Conservation (phyloP, 2,113 vertebrate species). For the Tyto alba region DNA sequence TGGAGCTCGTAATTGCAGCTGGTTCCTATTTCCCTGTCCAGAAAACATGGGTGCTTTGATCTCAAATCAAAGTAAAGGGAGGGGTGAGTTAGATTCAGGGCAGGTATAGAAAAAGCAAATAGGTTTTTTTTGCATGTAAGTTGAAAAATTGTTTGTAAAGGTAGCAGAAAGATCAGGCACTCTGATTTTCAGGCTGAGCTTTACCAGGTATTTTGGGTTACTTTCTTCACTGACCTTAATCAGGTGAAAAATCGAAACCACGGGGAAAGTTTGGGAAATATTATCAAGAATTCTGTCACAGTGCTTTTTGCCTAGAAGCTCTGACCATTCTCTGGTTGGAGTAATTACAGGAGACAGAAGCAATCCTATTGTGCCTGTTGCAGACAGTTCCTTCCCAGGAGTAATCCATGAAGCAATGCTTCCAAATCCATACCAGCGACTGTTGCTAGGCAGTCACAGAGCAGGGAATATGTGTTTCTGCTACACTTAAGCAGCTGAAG, state of each 20-base stretch:
- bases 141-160: neutral
- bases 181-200: neutral
- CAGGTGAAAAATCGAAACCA: neutral
- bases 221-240: neutral
- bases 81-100: neutral
- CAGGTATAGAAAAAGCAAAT: neutral
- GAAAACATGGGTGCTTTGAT: neutral
- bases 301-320: neutral
- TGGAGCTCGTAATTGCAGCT: neutral
- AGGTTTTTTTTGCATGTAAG: neutral
- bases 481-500: neutral
- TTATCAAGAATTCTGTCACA: neutral
- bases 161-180: neutral
- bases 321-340: neutral
- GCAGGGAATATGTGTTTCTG: neutral
- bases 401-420: neutral
- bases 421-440: neutral
- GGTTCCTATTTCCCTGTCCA: neutral
- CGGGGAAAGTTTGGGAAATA: neutral
- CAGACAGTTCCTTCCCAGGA: neutral
- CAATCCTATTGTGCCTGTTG: neutral
- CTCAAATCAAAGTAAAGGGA: neutral
- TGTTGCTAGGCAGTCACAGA: neutral
- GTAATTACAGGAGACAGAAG: neutral
- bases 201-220: neutral